Conservation (phyloP, 2,797 vertebrate genomes). For the Falco biarmicus region DNA sequence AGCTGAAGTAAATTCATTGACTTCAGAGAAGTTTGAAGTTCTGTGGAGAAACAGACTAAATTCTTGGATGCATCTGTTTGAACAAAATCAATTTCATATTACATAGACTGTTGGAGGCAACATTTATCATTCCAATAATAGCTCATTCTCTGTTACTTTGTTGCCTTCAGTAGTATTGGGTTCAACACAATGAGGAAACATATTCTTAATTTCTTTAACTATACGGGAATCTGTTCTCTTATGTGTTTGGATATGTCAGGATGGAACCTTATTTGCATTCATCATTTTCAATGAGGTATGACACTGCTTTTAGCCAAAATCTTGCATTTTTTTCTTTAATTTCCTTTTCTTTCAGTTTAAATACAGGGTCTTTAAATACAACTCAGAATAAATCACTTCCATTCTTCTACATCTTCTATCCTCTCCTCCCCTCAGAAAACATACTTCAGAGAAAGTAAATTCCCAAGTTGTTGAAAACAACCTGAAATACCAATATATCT, state of each 20-base stretch:
- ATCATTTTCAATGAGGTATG: background rate
- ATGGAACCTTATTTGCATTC: background rate
- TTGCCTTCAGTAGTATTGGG: background rate
- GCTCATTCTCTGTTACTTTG: background rate
- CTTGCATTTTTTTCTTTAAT: background rate
- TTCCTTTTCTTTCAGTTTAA: background rate
- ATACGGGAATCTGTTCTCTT: background rate
- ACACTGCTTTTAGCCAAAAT: background rate
- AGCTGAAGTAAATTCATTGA: background rate
- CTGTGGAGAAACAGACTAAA: background rate
- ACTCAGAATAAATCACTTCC: background rate
- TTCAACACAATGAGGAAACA: background rate
- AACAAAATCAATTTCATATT: background rate
- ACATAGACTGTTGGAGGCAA: background rate
- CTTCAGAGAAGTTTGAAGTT: background rate
- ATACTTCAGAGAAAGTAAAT: background rate
- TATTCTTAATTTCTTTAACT: background rate
- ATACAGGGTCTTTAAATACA: background rate
- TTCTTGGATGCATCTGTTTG: background rate
- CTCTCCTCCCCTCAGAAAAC: fast-evolving
- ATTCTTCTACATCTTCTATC: background rate
- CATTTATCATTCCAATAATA: background rate
- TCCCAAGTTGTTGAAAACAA: background rate
- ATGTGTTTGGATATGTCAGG: background rate
- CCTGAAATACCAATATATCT: background rate